Conservation (phyloP, 2,113 vertebrate species). For the Pogonocichla stellata region DNA sequence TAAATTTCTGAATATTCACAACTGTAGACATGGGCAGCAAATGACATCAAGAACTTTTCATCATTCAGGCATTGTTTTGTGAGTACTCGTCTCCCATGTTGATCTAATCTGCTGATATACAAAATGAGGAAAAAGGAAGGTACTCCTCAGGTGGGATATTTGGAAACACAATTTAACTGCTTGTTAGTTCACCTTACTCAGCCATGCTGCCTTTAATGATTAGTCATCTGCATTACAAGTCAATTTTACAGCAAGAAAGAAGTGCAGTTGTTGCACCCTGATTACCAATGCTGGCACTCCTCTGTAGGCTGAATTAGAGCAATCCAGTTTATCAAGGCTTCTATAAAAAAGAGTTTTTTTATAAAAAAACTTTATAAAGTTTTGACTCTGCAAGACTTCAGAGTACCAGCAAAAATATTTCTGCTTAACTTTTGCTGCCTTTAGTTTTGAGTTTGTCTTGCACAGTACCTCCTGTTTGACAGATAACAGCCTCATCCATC, state of each 20-base stretch:
- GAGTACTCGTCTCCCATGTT: background rate
- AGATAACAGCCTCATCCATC: background rate
- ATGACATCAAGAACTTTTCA: background rate
- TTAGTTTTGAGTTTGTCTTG: background rate
- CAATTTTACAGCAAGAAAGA: background rate
- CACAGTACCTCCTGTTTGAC: background rate
- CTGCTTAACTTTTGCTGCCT: background rate
- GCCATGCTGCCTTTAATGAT: background rate
- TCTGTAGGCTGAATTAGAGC: background rate
- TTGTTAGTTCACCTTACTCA: background rate
- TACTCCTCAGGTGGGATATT: background rate
- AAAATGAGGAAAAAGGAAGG: background rate
- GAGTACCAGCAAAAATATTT: background rate
- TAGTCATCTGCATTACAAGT: accelerated
- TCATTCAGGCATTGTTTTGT: background rate
- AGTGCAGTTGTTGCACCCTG: background rate
- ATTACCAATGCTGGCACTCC: background rate
- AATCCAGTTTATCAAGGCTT: background rate
- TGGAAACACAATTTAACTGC: background rate
- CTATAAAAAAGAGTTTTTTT: too few species aligned
- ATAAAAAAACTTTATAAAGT: background rate
- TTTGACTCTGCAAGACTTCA: background rate
- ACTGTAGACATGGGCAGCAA: background rate
- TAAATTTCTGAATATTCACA: background rate
- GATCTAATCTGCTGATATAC: background rate